These are phyloP conservation scores for Potamilus streckersoni DNA, from an alignment of 1,140 invertebrate species.

Conservation along the genomic window DNA sequence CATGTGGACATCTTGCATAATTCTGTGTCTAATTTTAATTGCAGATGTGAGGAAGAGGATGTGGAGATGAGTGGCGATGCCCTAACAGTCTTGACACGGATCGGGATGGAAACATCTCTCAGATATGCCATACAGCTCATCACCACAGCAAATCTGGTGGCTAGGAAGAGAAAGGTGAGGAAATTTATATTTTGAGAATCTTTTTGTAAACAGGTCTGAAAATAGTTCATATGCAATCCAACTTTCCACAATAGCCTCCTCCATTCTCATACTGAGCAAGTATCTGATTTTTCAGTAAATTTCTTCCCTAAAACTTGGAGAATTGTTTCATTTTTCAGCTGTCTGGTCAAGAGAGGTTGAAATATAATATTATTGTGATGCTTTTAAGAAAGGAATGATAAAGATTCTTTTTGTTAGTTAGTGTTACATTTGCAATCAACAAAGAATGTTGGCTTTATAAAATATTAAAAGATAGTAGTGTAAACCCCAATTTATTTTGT, in stretches of 20 bases:
- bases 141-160: conserved; percentile 92
- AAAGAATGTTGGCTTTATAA: background rate
- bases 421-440: background rate
- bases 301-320: too few relatives aligned
- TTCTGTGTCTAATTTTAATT: conserved; percentile 69
- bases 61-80: conserved; percentile 95
- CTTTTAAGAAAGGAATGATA: background rate
- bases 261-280: too few relatives aligned
- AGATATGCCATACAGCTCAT: conserved; percentile 99
- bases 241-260: too few relatives aligned
- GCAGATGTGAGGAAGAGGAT: conserved; percentile 88
- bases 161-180: conserved; percentile 82
- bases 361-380: too few relatives aligned
- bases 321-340: too few relatives aligned
- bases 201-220: too few relatives aligned
- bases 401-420: background rate
- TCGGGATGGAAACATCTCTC: conserved; percentile 92
- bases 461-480: background rate
- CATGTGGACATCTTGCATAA: too few relatives aligned
- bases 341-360: too few relatives aligned
- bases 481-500: background rate
- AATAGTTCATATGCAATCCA: too few relatives aligned
- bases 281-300: too few relatives aligned
- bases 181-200: background rate
- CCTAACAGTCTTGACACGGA: conserved; percentile 88